Base-by-base conservation (phyloP, 2,888 invertebrate genomes). In the Tetramorium bicarinatum region DNA sequence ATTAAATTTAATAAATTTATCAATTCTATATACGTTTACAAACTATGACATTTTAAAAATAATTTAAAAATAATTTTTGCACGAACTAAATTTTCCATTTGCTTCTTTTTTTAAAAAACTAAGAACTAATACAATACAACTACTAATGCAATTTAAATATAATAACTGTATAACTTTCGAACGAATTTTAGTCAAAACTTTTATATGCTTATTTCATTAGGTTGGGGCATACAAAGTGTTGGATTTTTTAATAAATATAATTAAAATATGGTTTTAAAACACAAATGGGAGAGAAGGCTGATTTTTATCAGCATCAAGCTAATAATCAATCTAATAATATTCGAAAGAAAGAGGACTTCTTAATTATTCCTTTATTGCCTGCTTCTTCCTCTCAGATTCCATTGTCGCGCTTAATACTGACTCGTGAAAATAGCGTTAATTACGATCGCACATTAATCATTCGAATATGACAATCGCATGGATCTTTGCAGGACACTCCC, bases 381-480 rank as follows among this genome's bases (percentile, higher is more conserved):
- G 13, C 3, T 62, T 64, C 15, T 3, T 44, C 21, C 41, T 64
- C 25, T 44, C 8, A 15, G 25, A 25, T 44, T 66, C 25, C n/a
- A 66, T 64, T 44, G 25, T 41, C 41, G 41, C 64, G 11, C 11
- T 38, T 38, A 29, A 29, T 15, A 21, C 13, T 21, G 21, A 8
- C 21, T 21, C 7, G 21, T 3, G 15, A 66, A 41, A 64, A 66
- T 25, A 44, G 8, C 25, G 13, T 66, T 66, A 44, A 66, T 66
- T 66, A 66, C 38, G 44, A 66, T 44, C 44, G 64, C 25, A 15
- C 44, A 66, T 66, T 25, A 66, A 66, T 66, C 41, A 66, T 66
- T 44, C 15, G 41, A 66, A 66, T 18, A 66, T 8, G 64, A 44
- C 64, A 44, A 15, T 44, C 8, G 15, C 21, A 11, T 25, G 64